Conservation (phyloP, 2,888 invertebrate species). For the Metallyticus violacea region DNA sequence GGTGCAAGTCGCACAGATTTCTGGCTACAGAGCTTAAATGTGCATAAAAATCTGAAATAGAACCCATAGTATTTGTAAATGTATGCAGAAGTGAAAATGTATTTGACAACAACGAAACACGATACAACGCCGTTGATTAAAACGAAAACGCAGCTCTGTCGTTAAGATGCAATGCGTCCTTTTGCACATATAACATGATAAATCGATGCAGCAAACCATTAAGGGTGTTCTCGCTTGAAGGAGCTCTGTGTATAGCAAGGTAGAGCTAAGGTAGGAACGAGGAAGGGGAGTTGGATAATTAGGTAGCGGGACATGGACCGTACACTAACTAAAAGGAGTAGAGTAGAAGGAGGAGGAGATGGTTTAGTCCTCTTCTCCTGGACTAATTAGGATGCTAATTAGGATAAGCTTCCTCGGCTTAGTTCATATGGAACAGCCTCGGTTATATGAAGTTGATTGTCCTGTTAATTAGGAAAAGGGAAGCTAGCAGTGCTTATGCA, state of each 20-base stretch:
- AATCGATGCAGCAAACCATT: background rate
- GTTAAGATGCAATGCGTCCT: background rate
- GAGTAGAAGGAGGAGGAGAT: too few relatives aligned
- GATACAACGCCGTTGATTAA: too few relatives aligned
- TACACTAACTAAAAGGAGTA: background rate
- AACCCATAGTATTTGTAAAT: too few relatives aligned
- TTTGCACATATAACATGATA: background rate
- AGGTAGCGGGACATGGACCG: background rate
- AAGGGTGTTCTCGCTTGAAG: background rate
- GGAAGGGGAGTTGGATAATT: background rate
- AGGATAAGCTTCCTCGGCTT: slow-evolving; percentile 43
- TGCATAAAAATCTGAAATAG: too few relatives aligned
- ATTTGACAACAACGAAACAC: too few relatives aligned
- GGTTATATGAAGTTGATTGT: slow-evolving; percentile 1
- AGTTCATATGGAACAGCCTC: background rate
- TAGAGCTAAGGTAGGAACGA: background rate
- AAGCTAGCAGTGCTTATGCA: background rate
- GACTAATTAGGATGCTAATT: slow-evolving; percentile 49
- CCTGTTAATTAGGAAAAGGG: slow-evolving; percentile 1
- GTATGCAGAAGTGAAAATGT: too few relatives aligned
- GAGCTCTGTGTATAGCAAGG: background rate
- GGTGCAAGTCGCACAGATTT: too few relatives aligned
- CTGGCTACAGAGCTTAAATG: too few relatives aligned
- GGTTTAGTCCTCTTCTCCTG: background rate
- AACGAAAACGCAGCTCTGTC: too few relatives aligned